These are phyloP conservation scores for Antheraea mylitta DNA, from an alignment of 1,140 invertebrate genomes.

Conservation along the genomic window DNA sequence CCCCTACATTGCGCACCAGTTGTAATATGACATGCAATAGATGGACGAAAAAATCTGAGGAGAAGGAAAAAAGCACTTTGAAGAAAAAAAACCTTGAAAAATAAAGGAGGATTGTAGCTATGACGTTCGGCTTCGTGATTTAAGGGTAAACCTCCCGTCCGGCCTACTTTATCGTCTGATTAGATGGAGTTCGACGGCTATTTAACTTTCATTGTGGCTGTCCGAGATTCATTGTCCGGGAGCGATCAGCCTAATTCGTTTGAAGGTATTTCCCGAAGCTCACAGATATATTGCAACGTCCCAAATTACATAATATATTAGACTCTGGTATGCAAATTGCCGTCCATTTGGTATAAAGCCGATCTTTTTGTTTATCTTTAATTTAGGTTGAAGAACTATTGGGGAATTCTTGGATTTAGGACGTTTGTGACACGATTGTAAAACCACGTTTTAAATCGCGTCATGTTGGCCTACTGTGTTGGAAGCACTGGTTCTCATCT, in stretches of 20 bases:
- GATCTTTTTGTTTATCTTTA: background rate
- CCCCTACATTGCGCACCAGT: too few species aligned
- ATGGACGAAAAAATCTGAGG: too few species aligned
- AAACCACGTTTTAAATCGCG: too few species aligned
- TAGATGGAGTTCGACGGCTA: constrained; percentile 9
- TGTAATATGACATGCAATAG: too few species aligned
- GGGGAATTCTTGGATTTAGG: too few species aligned
- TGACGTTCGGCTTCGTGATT: background rate
- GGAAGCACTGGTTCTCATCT: too few species aligned
- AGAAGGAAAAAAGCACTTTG: too few species aligned
- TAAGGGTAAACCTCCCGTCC: constrained; percentile 1
- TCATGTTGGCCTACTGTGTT: too few species aligned
- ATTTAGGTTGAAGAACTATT: too few species aligned
- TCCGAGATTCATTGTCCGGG: constrained; percentile 7
- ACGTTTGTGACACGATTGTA: too few species aligned
- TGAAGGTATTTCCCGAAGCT: constrained; percentile 7
- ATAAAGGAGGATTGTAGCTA: background rate
- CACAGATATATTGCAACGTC: constrained; percentile 11
- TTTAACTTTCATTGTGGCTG: constrained; percentile 10
- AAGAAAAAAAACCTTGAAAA: too few species aligned
- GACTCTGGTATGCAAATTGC: background rate
- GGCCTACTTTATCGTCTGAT: constrained; percentile 13
- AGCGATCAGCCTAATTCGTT: constrained; percentile 10
- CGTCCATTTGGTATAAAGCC: background rate
- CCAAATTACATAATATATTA: constrained; percentile 1